A percentile compares a stretch with the other conserved stretches of the same genome.
Conservation (phyloP, 2,797 vertebrate genomes). For the Sciurus carolinensis region DNA sequence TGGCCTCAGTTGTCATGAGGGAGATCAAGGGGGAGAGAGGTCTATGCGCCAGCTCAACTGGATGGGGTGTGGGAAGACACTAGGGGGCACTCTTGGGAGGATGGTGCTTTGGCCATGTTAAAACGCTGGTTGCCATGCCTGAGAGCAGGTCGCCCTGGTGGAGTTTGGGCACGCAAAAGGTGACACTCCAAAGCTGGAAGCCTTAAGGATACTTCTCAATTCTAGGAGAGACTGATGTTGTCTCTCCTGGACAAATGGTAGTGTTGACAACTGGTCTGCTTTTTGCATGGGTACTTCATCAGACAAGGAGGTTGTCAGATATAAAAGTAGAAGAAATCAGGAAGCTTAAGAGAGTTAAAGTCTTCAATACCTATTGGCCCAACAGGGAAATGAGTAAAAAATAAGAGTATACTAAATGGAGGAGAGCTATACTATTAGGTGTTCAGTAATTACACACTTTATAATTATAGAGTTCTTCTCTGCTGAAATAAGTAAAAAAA, state of each 20-base stretch:
- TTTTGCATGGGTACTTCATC: not conserved
- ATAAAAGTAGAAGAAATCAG: not conserved
- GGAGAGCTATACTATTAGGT: not conserved
- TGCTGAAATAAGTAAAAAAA: not conserved
- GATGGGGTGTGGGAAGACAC: not conserved
- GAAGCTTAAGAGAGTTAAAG: not conserved
- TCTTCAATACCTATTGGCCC: not conserved
- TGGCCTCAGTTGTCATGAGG: not conserved
- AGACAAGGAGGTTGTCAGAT: not conserved
- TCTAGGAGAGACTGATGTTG: not conserved
- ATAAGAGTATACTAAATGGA: not conserved
- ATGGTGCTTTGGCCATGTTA: not conserved
- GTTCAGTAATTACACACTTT: not conserved
- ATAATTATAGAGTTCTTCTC: slow-evolving; percentile 28
- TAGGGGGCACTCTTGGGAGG: not conserved
- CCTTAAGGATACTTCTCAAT: not conserved
- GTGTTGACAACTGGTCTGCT: not conserved
- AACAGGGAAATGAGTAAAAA: not conserved
- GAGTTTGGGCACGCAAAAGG: not conserved
- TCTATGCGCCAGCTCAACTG: not conserved
- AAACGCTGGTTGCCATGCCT: not conserved
- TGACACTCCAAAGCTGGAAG: not conserved
- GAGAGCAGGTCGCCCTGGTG: not conserved
- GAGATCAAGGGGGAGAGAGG: not conserved
- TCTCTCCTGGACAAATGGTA: not conserved